Conservation (phyloP, 2,888 invertebrate genomes). For the Chydorus sphaericus region DNA sequence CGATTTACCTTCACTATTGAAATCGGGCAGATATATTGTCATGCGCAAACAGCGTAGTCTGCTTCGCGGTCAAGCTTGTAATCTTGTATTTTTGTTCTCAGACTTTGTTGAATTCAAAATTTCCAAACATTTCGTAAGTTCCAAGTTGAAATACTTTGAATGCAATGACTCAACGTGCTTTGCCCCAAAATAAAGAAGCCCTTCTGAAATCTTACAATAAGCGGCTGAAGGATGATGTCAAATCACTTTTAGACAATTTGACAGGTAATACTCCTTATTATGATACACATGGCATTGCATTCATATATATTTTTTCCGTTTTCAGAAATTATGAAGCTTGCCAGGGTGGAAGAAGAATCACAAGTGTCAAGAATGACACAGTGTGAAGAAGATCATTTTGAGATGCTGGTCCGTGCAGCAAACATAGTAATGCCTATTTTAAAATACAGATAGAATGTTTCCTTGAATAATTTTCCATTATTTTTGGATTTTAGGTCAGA, state of each 20-base stretch:
- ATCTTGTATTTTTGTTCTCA: no score
- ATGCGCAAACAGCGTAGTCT: no score
- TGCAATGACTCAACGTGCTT: conserved; percentile 36
- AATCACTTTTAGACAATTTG: conserved; percentile 94
- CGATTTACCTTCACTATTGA: no score
- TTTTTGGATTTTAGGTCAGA: conserved; percentile 43
- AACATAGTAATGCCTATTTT: conserved; percentile 48
- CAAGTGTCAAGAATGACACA: conserved; percentile 81
- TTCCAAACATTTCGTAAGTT: no score
- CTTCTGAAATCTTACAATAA: conserved; percentile 87
- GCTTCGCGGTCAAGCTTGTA: no score
- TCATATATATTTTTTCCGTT: conserved; percentile 11
- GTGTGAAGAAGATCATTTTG: conserved; percentile 88
- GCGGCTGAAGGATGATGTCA: conserved; percentile 86
- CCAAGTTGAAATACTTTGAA: no score
- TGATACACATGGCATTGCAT: no score
- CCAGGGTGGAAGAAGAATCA: conserved; percentile 70
- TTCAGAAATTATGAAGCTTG: conserved; percentile 74
- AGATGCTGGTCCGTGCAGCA: conserved; percentile 91
- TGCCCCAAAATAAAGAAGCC: conserved; percentile 89
- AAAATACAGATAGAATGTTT: not conserved
- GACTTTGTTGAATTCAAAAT: no score
- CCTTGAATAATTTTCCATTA: not conserved
- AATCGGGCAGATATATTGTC: no score
- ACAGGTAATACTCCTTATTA: conserved; percentile 52